Evolutionary conservation across 2,888 invertebrate genomes (phyloP), one percentile per base, ranked within the genome.

Genomic region (Zelleria hepariella): DNA sequence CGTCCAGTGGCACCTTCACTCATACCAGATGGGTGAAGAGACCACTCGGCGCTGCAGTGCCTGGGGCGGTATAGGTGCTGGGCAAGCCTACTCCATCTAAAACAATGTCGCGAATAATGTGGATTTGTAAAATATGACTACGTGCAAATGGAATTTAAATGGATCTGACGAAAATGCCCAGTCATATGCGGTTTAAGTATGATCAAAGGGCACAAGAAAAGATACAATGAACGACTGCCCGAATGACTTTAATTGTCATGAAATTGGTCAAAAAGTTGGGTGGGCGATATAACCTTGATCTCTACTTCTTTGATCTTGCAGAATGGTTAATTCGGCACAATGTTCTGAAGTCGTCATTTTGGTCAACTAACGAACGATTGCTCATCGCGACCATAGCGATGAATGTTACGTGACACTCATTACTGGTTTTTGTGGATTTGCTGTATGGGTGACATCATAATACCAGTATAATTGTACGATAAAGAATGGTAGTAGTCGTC

Each of bases 231-330:
- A 10, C 5, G 18, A 20, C 10, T 63, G 60, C 70, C 25, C 15
- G 68, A 42, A 42, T 42, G 21, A 51, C 51, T 51, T 69, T 74
- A 76, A 80, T 75, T 75, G 72, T 71, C 74, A 72, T 79, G 72
- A 77, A 81, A 82, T 80, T 74, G 71, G 71, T 68, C 73, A 75
- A 72, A 74, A 68, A 72, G 68, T 67, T 65, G 61, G 63, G 75
- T 80, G 72, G 77, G 74, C 74, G 76, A 71, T 62, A 66, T 69
- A 73, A 67, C 81, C 82, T 81, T 82, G 80, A 74, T 77, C 75
- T 70, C 68, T 63, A 65, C 60, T 61, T 62, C 59, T 10, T n/a
- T n/a, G 21, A 51, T 51, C 21, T 23, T 51, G 21, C 51, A 15
- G 10, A 42, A 42, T 42, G 15, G 32, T 42, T 42, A 2, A 42